A percentile compares a stretch with the other conserved stretches of the same genome.
These are phyloP conservation scores for Drosophila leonis DNA, from an alignment of 2,888 invertebrate species.

Conservation along the genomic window DNA sequence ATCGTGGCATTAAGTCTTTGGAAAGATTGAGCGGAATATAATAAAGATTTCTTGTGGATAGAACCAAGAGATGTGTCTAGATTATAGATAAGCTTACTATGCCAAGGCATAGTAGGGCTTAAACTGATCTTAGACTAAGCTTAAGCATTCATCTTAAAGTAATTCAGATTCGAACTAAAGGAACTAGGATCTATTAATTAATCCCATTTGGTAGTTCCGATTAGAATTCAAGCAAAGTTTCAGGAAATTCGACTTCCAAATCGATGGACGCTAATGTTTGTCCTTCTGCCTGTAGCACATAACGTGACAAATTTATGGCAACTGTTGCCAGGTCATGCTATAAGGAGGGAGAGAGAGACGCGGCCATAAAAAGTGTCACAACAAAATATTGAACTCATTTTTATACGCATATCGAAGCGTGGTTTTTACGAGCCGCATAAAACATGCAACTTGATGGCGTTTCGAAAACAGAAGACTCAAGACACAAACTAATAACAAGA, in stretches of 20 bases:
- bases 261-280: background rate
- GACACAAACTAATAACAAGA: conserved; percentile 72
- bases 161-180: background rate
- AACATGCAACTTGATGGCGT: conserved; percentile 72
- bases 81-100: background rate
- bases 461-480: conserved; percentile 65
- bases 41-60: background rate
- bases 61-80: background rate
- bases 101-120: background rate
- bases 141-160: background rate
- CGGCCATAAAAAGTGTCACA: conserved; percentile 70
- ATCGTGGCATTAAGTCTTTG: conserved; percentile 29
- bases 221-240: background rate
- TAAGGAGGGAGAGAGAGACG: conserved; percentile 6
- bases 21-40: conserved; percentile 9
- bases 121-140: background rate
- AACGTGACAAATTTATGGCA: conserved; percentile 12
- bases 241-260: background rate
- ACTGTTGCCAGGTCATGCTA: background rate
- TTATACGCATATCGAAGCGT: conserved; percentile 52
- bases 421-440: conserved; percentile 65
- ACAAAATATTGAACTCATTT: conserved; percentile 79
- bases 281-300: conserved; percentile 8
- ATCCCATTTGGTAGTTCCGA: background rate
- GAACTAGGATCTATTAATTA: background rate